These are phyloP conservation scores for Turdus rufiventris DNA, from an alignment of 2,113 vertebrate genomes.

Conservation along the genomic window DNA sequence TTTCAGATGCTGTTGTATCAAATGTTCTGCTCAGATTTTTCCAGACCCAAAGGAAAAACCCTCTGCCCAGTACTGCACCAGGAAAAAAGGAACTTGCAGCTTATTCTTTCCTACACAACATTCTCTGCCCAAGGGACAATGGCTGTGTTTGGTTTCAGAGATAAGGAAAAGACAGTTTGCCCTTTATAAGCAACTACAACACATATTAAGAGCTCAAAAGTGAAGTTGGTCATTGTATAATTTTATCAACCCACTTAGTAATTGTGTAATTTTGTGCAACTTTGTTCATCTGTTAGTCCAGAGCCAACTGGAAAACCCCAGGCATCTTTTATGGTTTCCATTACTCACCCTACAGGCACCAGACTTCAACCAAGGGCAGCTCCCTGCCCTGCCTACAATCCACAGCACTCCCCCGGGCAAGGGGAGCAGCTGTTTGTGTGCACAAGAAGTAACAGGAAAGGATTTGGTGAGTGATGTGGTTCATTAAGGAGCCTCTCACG, in stretches of 20 bases:
- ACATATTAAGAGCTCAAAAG: background rate
- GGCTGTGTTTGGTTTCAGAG: background rate
- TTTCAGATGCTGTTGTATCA: background rate
- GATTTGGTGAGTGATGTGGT: background rate
- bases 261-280: background rate
- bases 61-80: background rate
- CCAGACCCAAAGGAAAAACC: background rate
- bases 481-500: rapidly evolving
- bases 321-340: background rate
- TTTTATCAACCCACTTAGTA: background rate
- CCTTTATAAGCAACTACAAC: background rate
- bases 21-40: background rate
- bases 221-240: background rate
- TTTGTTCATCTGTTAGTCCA: background rate
- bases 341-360: background rate
- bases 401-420: rapidly evolving
- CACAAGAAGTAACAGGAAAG: background rate
- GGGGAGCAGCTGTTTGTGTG: background rate
- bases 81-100: background rate
- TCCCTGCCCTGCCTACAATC: rapidly evolving
- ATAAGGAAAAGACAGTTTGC: background rate
- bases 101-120: background rate
- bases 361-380: background rate
- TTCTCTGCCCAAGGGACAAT: background rate
- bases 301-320: background rate